These are phyloP conservation scores for Catagonus wagneri DNA, from an alignment of 2,113 vertebrate species.

Conservation along the genomic window DNA sequence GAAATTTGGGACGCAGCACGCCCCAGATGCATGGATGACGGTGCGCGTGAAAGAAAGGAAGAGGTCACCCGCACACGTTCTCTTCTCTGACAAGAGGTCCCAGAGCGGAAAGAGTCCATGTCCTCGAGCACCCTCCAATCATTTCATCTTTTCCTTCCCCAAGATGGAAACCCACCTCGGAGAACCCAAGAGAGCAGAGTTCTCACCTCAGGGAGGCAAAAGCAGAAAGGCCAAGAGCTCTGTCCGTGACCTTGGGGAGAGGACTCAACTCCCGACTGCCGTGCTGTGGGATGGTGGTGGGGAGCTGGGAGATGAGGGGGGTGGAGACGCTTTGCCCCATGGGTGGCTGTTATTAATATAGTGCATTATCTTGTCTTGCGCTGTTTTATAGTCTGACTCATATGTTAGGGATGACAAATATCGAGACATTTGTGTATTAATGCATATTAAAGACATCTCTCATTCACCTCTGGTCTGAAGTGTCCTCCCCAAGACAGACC, in stretches of 20 bases:
- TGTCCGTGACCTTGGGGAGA: background rate
- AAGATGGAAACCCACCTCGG: background rate
- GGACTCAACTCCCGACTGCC: background rate
- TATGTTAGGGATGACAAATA: background rate
- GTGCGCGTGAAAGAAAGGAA: rapidly evolving
- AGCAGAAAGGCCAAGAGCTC: background rate
- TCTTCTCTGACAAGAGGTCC: background rate
- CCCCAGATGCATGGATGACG: background rate
- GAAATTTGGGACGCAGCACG: background rate
- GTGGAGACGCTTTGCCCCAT: background rate
- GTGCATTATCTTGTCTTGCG: background rate
- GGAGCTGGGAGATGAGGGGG: background rate
- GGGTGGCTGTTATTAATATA: background rate
- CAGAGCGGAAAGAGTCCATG: background rate
- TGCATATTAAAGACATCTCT: background rate
- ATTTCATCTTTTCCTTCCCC: background rate
- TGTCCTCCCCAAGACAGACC: background rate
- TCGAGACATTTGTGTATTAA: too few species aligned
- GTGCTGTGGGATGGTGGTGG: rapidly evolving
- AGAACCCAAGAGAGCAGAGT: background rate
- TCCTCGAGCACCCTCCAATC: background rate
- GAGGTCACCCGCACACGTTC: background rate
- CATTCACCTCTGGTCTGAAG: background rate
- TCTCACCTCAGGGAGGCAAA: background rate
- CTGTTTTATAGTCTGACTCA: background rate